Base-by-base conservation (phyloP, 2,113 vertebrate genomes). In the Siniperca knerii region DNA sequence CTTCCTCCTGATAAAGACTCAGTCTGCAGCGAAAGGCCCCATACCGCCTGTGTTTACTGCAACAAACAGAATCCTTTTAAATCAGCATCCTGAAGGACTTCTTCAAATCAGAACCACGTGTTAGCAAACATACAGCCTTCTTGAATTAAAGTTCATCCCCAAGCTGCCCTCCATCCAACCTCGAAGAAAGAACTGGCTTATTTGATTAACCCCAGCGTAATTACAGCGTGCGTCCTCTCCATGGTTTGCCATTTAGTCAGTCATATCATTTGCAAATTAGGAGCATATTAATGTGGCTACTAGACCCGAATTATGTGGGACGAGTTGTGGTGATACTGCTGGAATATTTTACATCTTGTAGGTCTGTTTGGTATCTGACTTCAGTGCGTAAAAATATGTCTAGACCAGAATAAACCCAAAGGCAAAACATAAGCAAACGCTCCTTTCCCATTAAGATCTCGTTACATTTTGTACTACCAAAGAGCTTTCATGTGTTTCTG, bases 401-500 rank as follows among this genome's bases (percentile, higher is more conserved):
- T 57, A 29, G 58, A 71, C 33, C 65, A 74, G 55, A 75, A 77
- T 66, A 35, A 82, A 78, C 16, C 60, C 55, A 44, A 76, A 52
- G 35, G 54, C 44, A 33, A 16, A 54, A 20, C 8, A 18, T 9
- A 21, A 55, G 60, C 74, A 64, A 65, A 61, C 10, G 12, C 48
- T 12, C 8, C 7, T 68, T 76, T 71, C 54, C 50, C 33, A 67
- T 85, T 60, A 67, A 66, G 54, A 77, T 64, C 77, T 52, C 54
- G 37, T 87, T 61, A 57, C 20, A 40, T 80, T 55, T 35, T 25
- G 75, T 2, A 2, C 25, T 10, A 21, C 85, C 75, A 79, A 92
- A 89, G 86, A 58, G 71, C 64, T 18, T 40, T 62, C 90, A 84
- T 86, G 89, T 95, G 94, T 94, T 94, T 84, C 40, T 91, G 93